Conservation (phyloP, 2,797 vertebrate genomes). For the Gadopsis bispinosus region DNA sequence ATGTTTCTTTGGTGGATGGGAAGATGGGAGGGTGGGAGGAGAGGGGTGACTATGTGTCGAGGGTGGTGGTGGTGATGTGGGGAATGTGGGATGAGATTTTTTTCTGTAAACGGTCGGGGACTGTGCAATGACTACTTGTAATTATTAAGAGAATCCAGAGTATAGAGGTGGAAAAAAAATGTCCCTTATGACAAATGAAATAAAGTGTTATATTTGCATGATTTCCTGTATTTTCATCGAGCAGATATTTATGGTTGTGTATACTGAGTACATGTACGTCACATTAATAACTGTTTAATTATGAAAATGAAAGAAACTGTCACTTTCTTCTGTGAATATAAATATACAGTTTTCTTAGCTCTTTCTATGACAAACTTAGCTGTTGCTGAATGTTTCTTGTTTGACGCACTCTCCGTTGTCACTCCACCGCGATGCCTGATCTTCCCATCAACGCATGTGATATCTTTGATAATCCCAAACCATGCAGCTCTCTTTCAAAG, state of each 20-base stretch:
- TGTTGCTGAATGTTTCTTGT: slow-evolving; percentile 48
- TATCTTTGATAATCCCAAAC: slow-evolving; percentile 29
- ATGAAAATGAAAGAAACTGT: slow-evolving; percentile 73
- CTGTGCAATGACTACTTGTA: slow-evolving; percentile 86
- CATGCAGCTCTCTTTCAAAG: slow-evolving; percentile 8
- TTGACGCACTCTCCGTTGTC: neutral
- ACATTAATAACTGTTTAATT: slow-evolving; percentile 73
- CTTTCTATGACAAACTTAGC: slow-evolving; percentile 61
- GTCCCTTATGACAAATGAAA: slow-evolving; percentile 80
- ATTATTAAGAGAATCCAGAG: slow-evolving; percentile 78
- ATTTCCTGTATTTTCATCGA: slow-evolving; percentile 87
- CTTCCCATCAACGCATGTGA: slow-evolving; percentile 23
- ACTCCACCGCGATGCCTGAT: slow-evolving; percentile 9
- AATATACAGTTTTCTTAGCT: slow-evolving; percentile 65
- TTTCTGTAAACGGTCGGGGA: slow-evolving; percentile 78
- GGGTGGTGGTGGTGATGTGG: neutral
- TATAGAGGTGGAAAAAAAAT: slow-evolving; percentile 79
- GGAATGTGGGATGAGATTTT: slow-evolving; percentile 20
- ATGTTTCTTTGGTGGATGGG: slow-evolving; percentile 75
- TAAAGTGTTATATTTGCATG: slow-evolving; percentile 91
- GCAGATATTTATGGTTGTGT: slow-evolving; percentile 83
- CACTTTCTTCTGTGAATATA: slow-evolving; percentile 74
- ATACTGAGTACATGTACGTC: slow-evolving; percentile 80
- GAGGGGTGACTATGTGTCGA: slow-evolving; percentile 1
- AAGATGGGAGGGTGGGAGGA: slow-evolving; percentile 1